Conservation (phyloP, 2,797 vertebrate genomes). For the Agapornis canus region DNA sequence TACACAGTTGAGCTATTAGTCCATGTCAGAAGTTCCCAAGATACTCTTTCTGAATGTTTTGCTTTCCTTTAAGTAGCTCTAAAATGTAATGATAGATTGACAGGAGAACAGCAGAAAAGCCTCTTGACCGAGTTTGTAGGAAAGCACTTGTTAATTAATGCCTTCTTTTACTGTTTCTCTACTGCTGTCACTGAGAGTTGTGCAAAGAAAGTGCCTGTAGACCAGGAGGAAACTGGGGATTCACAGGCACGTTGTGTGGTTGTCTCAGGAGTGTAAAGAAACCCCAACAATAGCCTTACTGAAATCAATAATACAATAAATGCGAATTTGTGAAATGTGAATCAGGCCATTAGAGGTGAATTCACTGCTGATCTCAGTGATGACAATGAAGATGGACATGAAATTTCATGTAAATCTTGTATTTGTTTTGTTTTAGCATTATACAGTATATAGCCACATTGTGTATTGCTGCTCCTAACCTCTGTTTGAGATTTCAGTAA, state of each 20-base stretch:
- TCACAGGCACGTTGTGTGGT: not conserved
- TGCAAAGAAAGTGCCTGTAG: not conserved
- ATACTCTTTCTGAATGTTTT: not conserved
- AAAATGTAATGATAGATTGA: not conserved
- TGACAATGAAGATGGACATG: not conserved
- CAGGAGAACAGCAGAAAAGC: not conserved
- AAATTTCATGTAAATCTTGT: not conserved
- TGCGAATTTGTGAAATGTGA: not conserved
- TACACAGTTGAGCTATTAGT: not conserved
- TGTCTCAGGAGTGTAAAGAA: not conserved
- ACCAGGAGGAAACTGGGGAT: not conserved
- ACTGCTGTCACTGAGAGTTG: not conserved
- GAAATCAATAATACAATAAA: not conserved
- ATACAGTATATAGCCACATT: not conserved
- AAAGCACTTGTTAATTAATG: not conserved
- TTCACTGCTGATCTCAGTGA: not conserved
- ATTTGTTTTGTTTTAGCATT: not conserved
- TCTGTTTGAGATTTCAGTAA: not conserved
- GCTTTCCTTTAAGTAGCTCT: not conserved
- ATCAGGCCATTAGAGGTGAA: not conserved
- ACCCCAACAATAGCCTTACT: not conserved
- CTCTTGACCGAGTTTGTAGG: not conserved
- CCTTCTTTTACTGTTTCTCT: not conserved
- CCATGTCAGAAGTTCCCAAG: not conserved
- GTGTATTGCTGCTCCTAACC: not conserved